Evolutionary conservation across 2,113 vertebrate genomes (phyloP).

Genomic region (Chlorocebus sabaeus): DNA sequence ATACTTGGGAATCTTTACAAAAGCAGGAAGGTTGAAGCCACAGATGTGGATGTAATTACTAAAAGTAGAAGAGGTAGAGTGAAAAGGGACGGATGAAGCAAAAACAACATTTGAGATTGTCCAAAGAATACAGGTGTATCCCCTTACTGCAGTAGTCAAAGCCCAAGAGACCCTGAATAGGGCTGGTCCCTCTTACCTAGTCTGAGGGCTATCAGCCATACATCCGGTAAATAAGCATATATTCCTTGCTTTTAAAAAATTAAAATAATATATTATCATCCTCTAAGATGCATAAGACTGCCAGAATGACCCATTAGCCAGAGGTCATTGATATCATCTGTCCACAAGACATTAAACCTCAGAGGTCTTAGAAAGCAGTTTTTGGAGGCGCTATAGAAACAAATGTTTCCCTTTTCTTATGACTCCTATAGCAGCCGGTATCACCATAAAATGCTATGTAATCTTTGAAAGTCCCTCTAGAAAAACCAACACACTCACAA

Average conservation of each 20-base stretch:
- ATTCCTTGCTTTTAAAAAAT: not conserved
- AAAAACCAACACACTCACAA: conserved; percentile 31
- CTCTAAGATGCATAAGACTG: not conserved
- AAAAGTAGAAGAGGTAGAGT: not conserved
- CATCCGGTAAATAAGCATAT: not conserved
- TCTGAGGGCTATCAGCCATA: not conserved
- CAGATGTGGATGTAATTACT: not conserved
- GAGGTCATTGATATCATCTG: not conserved
- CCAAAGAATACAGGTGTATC: not conserved
- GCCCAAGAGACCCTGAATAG: not conserved
- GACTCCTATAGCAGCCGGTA: not conserved
- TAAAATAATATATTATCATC: not conserved
- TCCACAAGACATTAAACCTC: not conserved
- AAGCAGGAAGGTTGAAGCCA: not conserved
- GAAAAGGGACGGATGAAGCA: not conserved
- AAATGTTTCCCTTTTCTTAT: conserved; percentile 2
- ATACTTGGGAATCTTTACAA: not conserved
- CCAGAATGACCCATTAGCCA: not conserved
- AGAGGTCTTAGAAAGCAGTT: not conserved
- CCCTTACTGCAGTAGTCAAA: not conserved
- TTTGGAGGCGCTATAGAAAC: not conserved
- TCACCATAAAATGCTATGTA: not conserved
- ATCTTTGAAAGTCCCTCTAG: conserved; percentile 37
- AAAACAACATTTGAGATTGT: not conserved
- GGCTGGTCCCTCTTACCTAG: not conserved